Evolutionary conservation across 2,113 vertebrate species (phyloP), one percentile per base, ranked within the genome.

Genomic region (Spea multiplicata): DNA sequence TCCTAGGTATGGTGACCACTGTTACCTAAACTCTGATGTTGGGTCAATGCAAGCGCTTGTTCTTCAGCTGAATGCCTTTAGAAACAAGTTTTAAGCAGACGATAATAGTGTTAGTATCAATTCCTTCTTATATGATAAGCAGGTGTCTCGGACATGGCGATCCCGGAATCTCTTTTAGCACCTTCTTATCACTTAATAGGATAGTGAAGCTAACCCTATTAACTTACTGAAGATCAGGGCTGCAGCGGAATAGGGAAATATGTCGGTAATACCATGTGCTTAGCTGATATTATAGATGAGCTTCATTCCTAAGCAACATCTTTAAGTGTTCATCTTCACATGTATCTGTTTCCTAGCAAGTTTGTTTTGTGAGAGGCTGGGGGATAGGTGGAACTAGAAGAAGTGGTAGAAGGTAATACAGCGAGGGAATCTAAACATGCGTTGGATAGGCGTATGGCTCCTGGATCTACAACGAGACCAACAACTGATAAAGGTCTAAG

Each of bases 181-280:
- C 76, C 76, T 78, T 62, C 76, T 72, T 79, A 79, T 79, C 76
- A 57, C 16, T 62, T 79, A 79, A 79, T 69, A 79, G 70, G 76
- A 66, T 73, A 79, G 9, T 30, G 48, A 79, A 49, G 6, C 76
- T 71, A 79, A 73, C 59, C 62, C 76, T 73, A 79, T 79, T 79
- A 79, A 66, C 61, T 66, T 55, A 52, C n/a, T 48, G 55, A 4
- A 62, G 48, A 77, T 59, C 66, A 61, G 53, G n/a, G 66, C 45
- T 44, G 30, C 8, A 52, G 47, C 44, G 4, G 66, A 74, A 66
- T 59, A 44, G 13, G 3, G 9, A 8, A 74, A 12, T n/a, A 4
- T 47, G 55, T 52, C 9, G 3, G 9, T 1, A 6, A 52, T 7
- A 52, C 50, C 53, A 73, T 57, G 71, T 59, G 49, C 14, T 59